Base-by-base conservation (phyloP, 2,888 invertebrate species). In the Halictus quadricinctus region DNA sequence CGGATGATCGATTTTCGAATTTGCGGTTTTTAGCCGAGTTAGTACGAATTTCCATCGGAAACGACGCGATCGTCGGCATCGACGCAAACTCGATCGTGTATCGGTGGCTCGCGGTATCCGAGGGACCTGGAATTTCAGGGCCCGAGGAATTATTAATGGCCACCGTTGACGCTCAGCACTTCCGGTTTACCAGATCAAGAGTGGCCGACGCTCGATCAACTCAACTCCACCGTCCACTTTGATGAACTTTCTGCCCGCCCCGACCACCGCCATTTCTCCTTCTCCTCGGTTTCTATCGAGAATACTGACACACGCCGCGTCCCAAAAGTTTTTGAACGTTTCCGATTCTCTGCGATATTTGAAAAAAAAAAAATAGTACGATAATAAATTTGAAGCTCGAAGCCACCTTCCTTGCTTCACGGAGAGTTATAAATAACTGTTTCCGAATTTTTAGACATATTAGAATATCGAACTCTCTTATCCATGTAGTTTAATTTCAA, bases 1-100 rank as follows among this genome's bases (percentile, higher is more conserved):
- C 36, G 43, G 13, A 79, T 81, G 48, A 87, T 89, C 85, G 85
- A 85, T 87, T 81, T 87, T 83, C 73, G 76, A 88, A 83, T 88
- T 85, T 81, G 85, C 76, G 87, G 87, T 87, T 83, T 83, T 81
- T 79, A 80, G 74, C 75, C 46, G 78, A 81, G 85, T 87, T 85
- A 60, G 77, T 36, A 64, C 41, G 41, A 29, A 74, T 72, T 79
- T 46, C 73, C 54, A 25, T 72, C 79, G 69, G 78, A 79, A 86
- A 75, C 79, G 77, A 58, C 13, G 54, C 73, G 66, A 81, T 50
- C 76, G 25, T 79, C 60, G 48, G 72, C 75, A 69, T 72, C 50
- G 43, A 77, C 54, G 41, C 54, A 54, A 74, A 80, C 60, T 74
- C 41, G 60, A 64, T 41, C 66, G 36, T 50, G 21, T 36, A 50